A percentile compares a stretch with the other conserved stretches of the same genome.
Evolutionary conservation across 2,113 vertebrate genomes (phyloP).

Genomic region (Piprites chloris): DNA sequence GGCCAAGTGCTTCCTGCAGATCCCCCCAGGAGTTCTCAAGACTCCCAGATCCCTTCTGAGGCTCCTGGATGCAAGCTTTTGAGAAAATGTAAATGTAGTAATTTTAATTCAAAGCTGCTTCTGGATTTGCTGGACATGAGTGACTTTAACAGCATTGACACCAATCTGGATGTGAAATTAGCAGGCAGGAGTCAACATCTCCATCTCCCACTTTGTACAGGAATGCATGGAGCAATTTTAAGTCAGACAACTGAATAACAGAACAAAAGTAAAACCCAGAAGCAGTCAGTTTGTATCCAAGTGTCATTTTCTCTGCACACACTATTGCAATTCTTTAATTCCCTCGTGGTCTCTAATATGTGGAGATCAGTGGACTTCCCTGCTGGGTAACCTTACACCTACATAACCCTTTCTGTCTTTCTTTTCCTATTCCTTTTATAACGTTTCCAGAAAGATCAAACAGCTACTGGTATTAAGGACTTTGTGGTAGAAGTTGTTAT

Average conservation of each 20-base stretch:
- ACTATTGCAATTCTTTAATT: conserved; percentile 51
- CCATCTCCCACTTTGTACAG: neutral
- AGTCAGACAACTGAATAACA: neutral
- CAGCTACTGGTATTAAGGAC: conserved; percentile 64
- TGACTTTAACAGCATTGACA: neutral
- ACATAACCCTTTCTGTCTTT: conserved; percentile 10
- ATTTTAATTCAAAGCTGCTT: neutral
- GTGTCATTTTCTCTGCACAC: conserved; percentile 26
- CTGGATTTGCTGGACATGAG: neutral
- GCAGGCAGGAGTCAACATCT: neutral
- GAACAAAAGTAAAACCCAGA: neutral
- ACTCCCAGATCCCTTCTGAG: neutral
- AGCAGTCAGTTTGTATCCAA: conserved; percentile 36
- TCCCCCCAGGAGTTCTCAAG: neutral
- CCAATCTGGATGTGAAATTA: neutral
- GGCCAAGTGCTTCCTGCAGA: neutral
- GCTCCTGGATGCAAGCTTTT: neutral
- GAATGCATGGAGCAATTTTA: neutral
- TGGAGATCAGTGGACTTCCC: conserved; percentile 63
- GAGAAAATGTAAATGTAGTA: neutral
- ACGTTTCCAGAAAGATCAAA: conserved; percentile 64
- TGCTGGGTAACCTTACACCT: conserved; percentile 62
- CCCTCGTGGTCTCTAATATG: neutral
- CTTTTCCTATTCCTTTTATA: conserved; percentile 16
- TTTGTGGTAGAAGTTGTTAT: conserved; percentile 38